Evolutionary conservation across 2,113 vertebrate genomes (phyloP).

Genomic region (Athene cunicularia): DNA sequence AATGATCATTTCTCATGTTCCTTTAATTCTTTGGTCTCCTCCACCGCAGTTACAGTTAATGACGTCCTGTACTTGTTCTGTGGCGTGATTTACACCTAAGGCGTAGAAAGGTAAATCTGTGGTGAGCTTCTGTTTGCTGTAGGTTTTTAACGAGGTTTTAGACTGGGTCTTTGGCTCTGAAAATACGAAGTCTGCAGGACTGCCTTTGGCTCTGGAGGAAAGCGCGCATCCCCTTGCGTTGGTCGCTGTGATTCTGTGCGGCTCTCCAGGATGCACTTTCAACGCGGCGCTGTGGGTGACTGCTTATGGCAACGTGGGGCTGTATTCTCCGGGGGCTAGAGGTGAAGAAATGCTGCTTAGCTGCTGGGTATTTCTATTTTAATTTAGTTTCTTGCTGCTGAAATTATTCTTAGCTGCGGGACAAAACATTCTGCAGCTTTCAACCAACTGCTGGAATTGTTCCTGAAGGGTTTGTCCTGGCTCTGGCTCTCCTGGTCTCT

Average conservation of each 20-base stretch:
- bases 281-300: accelerated
- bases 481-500: background rate
- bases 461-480: background rate
- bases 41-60: background rate
- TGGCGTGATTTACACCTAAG: background rate
- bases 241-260: background rate
- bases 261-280: background rate
- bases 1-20: background rate
- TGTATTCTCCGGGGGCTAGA: background rate
- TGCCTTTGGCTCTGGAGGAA: background rate
- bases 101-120: background rate
- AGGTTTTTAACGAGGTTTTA: background rate
- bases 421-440: background rate
- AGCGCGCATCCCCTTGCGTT: background rate
- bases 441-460: background rate
- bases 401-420: background rate
- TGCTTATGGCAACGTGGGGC: background rate
- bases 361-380: background rate
- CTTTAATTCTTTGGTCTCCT: background rate
- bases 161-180: background rate
- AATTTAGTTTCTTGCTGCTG: background rate
- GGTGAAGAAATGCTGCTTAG: background rate
- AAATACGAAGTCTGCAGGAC: background rate
- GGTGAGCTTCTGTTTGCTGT: background rate
- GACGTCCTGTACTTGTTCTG: background rate